A percentile compares a stretch with the other conserved stretches of the same genome.
Conservation (phyloP, 2,888 invertebrate species). For the Trissolcus japonicus region DNA sequence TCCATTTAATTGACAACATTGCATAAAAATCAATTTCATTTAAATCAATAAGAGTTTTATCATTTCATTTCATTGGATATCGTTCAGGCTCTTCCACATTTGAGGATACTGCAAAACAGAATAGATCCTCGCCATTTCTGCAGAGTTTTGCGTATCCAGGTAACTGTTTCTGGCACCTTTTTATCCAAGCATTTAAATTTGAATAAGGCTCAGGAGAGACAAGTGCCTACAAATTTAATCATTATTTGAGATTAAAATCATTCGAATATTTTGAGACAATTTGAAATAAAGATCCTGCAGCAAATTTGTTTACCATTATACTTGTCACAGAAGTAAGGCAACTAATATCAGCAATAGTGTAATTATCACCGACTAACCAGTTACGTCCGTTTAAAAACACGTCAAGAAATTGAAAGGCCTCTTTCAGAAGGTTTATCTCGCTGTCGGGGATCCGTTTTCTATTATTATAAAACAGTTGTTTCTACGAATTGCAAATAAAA, state of each 20-base stretch:
- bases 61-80: constrained; percentile 8
- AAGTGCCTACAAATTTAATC: constrained; percentile 35
- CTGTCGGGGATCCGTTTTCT: constrained; percentile 9
- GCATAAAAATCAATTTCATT: too few species aligned
- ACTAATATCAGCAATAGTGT: constrained; percentile 66
- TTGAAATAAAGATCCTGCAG: not conserved
- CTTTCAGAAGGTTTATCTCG: constrained; percentile 6
- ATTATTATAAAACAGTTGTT: not conserved
- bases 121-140: constrained; percentile 44
- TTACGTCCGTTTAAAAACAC: constrained; percentile 68
- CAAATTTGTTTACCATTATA: constrained; percentile 42
- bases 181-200: constrained; percentile 80
- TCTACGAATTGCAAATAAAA: constrained; percentile 1
- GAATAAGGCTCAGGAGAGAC: constrained; percentile 72
- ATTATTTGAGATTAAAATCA: too few species aligned
- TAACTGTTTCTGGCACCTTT: constrained; percentile 78
- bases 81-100: constrained; percentile 11
- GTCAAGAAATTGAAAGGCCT: constrained; percentile 69
- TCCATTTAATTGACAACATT: too few species aligned
- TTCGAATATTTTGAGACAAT: not conserved
- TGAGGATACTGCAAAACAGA: not conserved
- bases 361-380: constrained; percentile 63
- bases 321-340: constrained; percentile 51
- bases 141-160: constrained; percentile 75
- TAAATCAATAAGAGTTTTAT: too few species aligned